A percentile compares a stretch with the other conserved stretches of the same genome.
phyloP scores from a whole-genome alignment of 2,797 vertebrate genomes.

The Platalea minor region DNA sequence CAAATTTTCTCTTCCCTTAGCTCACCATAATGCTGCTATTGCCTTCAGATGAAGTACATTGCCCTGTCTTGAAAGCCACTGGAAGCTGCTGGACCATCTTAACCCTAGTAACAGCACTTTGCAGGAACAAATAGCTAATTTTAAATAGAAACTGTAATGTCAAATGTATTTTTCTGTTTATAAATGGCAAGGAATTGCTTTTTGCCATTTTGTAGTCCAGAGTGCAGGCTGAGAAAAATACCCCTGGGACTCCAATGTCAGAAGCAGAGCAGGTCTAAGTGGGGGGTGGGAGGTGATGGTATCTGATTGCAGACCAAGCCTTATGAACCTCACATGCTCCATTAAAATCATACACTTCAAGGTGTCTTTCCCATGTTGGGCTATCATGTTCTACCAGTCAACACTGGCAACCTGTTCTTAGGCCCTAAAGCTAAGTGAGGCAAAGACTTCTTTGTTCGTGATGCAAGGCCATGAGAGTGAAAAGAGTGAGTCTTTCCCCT shows the following conservation, averaged over 20 bases:
- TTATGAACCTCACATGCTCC: neutral
- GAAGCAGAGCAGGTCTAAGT: neutral
- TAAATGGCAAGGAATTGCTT: neutral
- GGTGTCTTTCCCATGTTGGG: rapidly evolving
- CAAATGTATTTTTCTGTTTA: neutral
- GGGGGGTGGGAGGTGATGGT: neutral
- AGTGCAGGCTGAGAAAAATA: neutral
- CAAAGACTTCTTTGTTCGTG: neutral
- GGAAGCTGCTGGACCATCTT: neutral
- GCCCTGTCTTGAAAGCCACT: neutral
- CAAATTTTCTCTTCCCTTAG: neutral
- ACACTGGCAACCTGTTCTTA: neutral
- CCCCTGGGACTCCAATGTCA: neutral
- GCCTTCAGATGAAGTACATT: neutral
- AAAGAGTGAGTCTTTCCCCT: neutral
- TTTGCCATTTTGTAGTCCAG: neutral
- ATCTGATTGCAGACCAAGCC: neutral
- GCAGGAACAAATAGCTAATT: neutral
- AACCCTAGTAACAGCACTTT: neutral
- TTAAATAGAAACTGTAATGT: neutral
- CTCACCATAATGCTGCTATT: neutral
- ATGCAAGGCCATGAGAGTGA: neutral
- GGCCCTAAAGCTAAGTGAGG: neutral
- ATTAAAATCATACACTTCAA: neutral
- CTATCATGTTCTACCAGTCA: neutral